Conservation (phyloP, 2,888 invertebrate genomes). For the Chrysotoxum bicinctum region DNA sequence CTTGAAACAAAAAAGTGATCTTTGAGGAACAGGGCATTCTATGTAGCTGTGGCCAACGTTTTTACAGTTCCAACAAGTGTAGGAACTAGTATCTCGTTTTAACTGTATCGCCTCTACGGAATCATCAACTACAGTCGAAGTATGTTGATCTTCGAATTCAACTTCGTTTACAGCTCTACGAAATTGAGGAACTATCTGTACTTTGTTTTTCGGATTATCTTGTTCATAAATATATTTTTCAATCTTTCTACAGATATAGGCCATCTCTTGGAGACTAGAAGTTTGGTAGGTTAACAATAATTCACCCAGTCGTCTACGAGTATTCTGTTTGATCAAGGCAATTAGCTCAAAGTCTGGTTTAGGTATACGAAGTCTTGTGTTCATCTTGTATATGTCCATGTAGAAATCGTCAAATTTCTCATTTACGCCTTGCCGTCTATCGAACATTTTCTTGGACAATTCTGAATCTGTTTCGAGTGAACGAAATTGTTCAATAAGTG, state of each 20-base stretch:
- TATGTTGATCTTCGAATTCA: background rate
- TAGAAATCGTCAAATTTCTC: background rate
- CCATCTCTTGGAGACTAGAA: background rate
- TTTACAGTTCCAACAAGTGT: constrained; percentile 7
- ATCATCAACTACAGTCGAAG: background rate
- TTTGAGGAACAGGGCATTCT: too few species aligned
- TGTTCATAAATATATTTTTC: background rate
- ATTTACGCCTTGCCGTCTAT: too few species aligned
- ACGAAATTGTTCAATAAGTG: too few species aligned
- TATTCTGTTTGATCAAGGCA: too few species aligned
- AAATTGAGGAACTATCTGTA: background rate
- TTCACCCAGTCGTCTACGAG: too few species aligned
- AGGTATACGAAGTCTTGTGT: background rate
- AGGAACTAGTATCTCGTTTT: background rate
- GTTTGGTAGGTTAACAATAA: too few species aligned
- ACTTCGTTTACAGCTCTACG: background rate
- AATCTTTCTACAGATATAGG: background rate
- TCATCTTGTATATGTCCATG: background rate
- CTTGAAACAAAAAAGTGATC: too few species aligned
- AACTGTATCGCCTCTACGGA: background rate
- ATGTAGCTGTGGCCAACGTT: too few species aligned
- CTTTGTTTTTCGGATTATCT: background rate
- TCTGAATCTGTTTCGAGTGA: too few species aligned
- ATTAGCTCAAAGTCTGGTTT: too few species aligned
- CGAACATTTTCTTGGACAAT: too few species aligned